A percentile compares a stretch with the other conserved stretches of the same genome.
These are phyloP conservation scores for Chlorops oryzae DNA, from an alignment of 1,140 invertebrate genomes.

Conservation along the genomic window DNA sequence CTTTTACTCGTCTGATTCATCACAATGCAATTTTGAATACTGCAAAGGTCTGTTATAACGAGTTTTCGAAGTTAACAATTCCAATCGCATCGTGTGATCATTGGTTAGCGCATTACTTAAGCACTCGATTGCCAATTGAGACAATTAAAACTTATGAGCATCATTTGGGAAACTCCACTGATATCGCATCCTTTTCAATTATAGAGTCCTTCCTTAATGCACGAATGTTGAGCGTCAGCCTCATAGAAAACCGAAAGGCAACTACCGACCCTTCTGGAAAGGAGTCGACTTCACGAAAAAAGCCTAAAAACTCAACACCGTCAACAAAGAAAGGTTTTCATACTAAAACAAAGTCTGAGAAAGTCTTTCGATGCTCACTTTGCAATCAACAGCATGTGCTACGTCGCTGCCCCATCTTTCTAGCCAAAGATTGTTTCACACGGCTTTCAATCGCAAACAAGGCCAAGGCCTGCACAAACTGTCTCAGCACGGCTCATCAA, in stretches of 20 bases:
- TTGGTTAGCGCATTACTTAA: conserved; percentile 1
- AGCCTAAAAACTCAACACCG: too few relatives aligned
- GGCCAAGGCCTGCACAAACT: background rate
- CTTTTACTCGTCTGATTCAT: too few relatives aligned
- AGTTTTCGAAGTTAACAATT: background rate
- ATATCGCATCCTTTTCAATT: background rate
- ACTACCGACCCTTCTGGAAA: too few relatives aligned
- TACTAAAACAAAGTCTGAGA: too few relatives aligned
- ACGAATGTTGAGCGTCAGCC: background rate
- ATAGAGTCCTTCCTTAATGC: background rate
- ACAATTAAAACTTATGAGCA: conserved; percentile 1
- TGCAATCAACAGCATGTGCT: background rate
- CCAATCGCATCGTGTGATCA: background rate
- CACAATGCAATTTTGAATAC: too few relatives aligned
- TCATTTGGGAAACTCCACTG: background rate
- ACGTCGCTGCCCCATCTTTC: background rate
- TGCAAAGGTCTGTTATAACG: background rate
- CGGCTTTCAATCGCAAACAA: background rate
- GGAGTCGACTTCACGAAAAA: too few relatives aligned
- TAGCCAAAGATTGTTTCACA: background rate
- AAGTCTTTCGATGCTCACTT: background rate
- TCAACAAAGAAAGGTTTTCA: too few relatives aligned
- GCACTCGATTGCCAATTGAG: background rate
- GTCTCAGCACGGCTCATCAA: background rate
- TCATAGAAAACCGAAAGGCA: background rate